Evolutionary conservation across 2,113 vertebrate genomes (phyloP), one percentile per base, ranked within the genome.

Genomic region (Helogale parvula): DNA sequence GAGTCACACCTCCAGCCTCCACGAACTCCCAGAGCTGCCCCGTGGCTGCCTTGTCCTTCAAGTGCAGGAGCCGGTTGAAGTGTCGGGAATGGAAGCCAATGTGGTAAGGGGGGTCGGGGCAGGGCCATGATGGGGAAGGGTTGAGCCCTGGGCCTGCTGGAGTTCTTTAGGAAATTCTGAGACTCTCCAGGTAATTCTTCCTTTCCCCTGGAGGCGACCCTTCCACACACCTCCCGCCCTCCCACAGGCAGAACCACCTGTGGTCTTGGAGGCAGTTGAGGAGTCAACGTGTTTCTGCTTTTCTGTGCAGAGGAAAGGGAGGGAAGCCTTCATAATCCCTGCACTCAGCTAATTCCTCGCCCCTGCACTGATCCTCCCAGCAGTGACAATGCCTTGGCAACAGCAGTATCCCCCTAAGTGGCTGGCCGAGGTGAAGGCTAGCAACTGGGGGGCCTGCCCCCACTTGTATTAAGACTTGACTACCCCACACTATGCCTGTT

Each of bases 61-160:
- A 82, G 87, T 79, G 88, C 94, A 93, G 80, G 88, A 98, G 86
- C 95, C 60, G 74, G 96, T 52, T 87, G 96, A 92, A 94, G 50
- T 94, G 23, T 52, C 97, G 35, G 98, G 96, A 82, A 99, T 99
- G 99, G 99, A 99, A 97, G 98, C 99, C 27, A 99, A 98, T 92
- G 97, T 99, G 47, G 99, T 99, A 95, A 99, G 99, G 96, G 38
- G 19, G 19, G 68, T 60, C n/a, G 19, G 19, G 68, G 66, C 9
- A 5, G 7, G 31, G 60, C n/a, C 68, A n/a, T 19, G 35, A 31
- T 19, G 72, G 66, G 47, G 33, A 88, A 50, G 7, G 41, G 50
- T 17, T n/a, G 52, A 83, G n/a, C 77, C 52, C 57, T 81, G 68
- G 68, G 29, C n/a, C 52, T 81, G 38, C 77, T 91, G n/a, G 91